Conservation (phyloP, 2,797 vertebrate genomes). For the Bradypodion ventrale region DNA sequence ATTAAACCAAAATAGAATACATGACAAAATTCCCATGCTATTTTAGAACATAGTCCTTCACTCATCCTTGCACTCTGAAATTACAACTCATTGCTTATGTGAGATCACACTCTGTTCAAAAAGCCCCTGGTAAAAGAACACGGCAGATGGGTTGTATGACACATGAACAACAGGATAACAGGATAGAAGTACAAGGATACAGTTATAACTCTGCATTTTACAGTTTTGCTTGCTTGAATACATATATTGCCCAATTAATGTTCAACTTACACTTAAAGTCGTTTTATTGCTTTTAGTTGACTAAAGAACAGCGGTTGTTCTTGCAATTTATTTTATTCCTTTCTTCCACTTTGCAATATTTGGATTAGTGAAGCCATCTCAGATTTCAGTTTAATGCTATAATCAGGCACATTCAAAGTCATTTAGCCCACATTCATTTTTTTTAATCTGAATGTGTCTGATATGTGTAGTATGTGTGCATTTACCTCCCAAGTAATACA, state of each 20-base stretch:
- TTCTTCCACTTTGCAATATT: not conserved
- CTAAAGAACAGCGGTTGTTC: slow-evolving; percentile 10
- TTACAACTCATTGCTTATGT: not conserved
- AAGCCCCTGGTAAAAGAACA: not conserved
- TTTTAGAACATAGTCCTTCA: not conserved
- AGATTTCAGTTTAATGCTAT: not conserved
- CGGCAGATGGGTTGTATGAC: not conserved
- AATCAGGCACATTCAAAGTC: not conserved
- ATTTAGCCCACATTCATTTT: not conserved
- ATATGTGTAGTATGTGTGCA: no score
- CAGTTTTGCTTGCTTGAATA: not conserved
- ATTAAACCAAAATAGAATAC: not conserved
- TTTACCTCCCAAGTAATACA: no score
- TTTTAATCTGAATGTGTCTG: no score
- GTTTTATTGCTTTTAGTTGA: not conserved
- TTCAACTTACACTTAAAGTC: not conserved
- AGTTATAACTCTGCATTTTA: slow-evolving; percentile 18
- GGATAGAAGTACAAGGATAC: not conserved
- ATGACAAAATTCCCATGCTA: not conserved
- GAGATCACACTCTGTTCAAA: not conserved
- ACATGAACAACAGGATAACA: not conserved
- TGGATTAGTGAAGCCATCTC: not conserved
- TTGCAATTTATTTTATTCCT: not conserved
- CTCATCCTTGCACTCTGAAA: not conserved
- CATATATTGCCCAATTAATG: not conserved